Conservation (phyloP, 2,113 vertebrate genomes). For the Apaloderma vittatum region DNA sequence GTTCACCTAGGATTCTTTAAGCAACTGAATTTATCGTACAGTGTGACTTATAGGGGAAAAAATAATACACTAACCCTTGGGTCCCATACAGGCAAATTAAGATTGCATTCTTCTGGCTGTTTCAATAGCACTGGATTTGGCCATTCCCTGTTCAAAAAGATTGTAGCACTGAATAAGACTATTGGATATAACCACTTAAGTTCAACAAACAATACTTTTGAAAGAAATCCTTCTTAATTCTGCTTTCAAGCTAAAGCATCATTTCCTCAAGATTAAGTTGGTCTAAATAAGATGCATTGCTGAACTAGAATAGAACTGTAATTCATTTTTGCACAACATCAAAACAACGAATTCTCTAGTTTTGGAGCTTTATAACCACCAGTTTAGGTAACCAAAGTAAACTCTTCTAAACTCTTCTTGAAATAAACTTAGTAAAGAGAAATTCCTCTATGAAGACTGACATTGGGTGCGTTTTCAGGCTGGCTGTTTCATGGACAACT, state of each 20-base stretch:
- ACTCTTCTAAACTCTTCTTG: not conserved
- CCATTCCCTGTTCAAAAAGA: slow-evolving; percentile 91
- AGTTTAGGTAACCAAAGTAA: not conserved
- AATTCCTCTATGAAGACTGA: not conserved
- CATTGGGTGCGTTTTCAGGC: not conserved
- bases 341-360: not conserved
- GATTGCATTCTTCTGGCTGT: slow-evolving; percentile 90
- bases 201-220: slow-evolving; percentile 78
- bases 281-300: not conserved
- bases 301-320: not conserved
- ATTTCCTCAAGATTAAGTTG: not conserved
- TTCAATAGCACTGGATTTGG: slow-evolving; percentile 91
- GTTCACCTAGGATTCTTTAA: slow-evolving; percentile 62
- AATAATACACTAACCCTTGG: slow-evolving; percentile 90
- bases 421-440: not conserved
- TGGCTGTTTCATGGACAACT: not conserved
- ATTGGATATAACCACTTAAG: slow-evolving; percentile 73
- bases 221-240: slow-evolving; percentile 65
- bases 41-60: slow-evolving; percentile 82
- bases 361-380: not conserved
- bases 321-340: not conserved
- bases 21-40: slow-evolving; percentile 76
- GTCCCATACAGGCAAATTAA: slow-evolving; percentile 93
- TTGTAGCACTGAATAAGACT: slow-evolving; percentile 87
- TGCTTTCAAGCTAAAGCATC: slow-evolving; percentile 23